These are phyloP conservation scores for Pinctada fucata DNA, from an alignment of 2,888 invertebrate species.

Conservation along the genomic window DNA sequence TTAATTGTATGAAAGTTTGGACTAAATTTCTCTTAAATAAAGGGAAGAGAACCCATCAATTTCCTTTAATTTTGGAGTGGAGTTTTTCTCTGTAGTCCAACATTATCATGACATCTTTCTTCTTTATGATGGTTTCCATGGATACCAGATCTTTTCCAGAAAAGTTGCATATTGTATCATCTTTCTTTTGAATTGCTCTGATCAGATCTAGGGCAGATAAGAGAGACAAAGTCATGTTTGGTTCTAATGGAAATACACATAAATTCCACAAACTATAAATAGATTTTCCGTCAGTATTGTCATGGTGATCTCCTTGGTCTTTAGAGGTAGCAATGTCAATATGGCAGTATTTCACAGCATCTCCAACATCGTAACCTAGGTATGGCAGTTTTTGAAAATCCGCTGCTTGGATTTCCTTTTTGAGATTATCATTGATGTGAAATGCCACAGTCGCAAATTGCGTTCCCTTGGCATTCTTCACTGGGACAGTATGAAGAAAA, in stretches of 20 bases:
- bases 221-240: constrained; percentile 65
- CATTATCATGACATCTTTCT: constrained; percentile 66
- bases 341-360: constrained; percentile 16
- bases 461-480: constrained; percentile 47
- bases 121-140: constrained; percentile 60
- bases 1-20: too few relatives aligned
- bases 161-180: constrained; percentile 32
- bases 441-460: constrained; percentile 72
- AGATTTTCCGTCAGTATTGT: constrained; percentile 4
- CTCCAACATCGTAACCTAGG: constrained; percentile 20
- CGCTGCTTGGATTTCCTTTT: constrained; percentile 55
- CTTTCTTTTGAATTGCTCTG: constrained; percentile 40
- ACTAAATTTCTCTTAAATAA: too few relatives aligned
- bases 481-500: constrained; percentile 73
- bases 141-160: constrained; percentile 46
- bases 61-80: constrained; percentile 30
- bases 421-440: constrained; percentile 70
- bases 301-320: neutral
- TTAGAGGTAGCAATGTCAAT: neutral
- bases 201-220: constrained; percentile 50
- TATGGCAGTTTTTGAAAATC: neutral
- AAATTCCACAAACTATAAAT: constrained; percentile 64
- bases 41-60: neutral
- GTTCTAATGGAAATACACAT: constrained; percentile 64
- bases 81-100: constrained; percentile 60